These are phyloP conservation scores for Atherinosoma microstoma DNA, from an alignment of 2,797 vertebrate species.

Conservation along the genomic window DNA sequence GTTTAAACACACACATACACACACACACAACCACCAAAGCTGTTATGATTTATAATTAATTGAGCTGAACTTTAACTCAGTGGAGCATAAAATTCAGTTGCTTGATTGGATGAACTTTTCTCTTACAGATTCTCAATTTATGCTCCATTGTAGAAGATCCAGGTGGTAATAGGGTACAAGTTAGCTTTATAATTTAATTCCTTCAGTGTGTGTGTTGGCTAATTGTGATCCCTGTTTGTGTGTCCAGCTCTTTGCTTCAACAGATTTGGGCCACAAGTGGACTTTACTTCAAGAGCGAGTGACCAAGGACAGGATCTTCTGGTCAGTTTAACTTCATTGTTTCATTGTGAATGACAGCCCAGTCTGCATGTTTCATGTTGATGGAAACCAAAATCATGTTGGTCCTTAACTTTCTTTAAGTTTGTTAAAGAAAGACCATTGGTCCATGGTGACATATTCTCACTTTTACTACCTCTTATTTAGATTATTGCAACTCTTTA, in stretches of 20 bases:
- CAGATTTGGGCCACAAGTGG: conserved; percentile 93
- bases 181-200: conserved; percentile 19
- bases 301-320: conserved; percentile 93
- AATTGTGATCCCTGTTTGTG: not conserved
- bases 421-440: no score
- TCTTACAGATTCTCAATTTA: conserved; percentile 18
- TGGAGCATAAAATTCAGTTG: conserved; percentile 58
- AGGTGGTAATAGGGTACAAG: conserved; percentile 12
- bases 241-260: conserved; percentile 88
- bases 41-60: conserved; percentile 56
- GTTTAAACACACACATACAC: conserved; percentile 10
- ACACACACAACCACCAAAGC: conserved; percentile 12
- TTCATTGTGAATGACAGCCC: conserved; percentile 16
- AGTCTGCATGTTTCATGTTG: no score
- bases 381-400: no score
- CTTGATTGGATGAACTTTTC: conserved; percentile 36
- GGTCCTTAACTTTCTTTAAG: no score
- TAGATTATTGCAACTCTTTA: no score
- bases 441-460: no score
- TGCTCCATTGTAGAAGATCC: conserved; percentile 20
- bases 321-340: conserved; percentile 79
- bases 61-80: conserved; percentile 43
- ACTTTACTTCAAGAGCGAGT: conserved; percentile 90
- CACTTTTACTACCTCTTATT: no score
- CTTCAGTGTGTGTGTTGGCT: conserved; percentile 21